phyloP scores from a whole-genome alignment of 2,797 vertebrate species.

The Lacerta viridis region DNA sequence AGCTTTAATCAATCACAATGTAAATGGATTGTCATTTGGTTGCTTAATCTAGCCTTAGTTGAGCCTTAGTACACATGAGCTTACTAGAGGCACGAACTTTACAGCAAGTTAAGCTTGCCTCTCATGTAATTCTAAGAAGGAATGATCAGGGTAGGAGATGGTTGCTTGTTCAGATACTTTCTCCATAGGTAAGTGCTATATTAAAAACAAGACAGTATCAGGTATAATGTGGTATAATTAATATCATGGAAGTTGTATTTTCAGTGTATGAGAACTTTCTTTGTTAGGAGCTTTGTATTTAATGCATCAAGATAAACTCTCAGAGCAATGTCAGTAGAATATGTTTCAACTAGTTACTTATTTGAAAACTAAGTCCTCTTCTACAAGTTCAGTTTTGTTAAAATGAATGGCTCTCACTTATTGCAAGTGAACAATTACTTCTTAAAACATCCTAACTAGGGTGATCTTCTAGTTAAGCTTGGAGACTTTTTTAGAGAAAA shows the following conservation, averaged over 20 bases:
- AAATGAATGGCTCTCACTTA: not conserved
- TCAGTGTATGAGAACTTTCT: not conserved
- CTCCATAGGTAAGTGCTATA: not conserved
- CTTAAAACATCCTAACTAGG: constrained; percentile 39
- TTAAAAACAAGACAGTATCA: not conserved
- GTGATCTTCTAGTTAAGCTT: not conserved
- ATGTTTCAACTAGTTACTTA: constrained; percentile 29
- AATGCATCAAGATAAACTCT: not conserved
- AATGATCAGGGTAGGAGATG: not conserved
- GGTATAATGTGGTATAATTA: not conserved
- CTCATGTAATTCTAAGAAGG: not conserved
- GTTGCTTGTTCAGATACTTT: not conserved
- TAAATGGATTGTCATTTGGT: not conserved
- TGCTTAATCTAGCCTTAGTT: not conserved
- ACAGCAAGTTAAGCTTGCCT: not conserved
- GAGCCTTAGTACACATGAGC: not conserved
- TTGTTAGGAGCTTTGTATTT: not conserved
- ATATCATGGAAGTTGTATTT: constrained; percentile 1
- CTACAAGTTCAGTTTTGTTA: constrained; percentile 28
- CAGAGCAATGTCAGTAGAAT: constrained; percentile 7
- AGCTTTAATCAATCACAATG: not conserved
- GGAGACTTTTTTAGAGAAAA: not conserved
- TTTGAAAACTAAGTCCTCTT: constrained; percentile 32
- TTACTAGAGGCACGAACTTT: not conserved
- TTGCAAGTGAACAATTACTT: constrained; percentile 9